Conservation (phyloP, 2,797 vertebrate species). For the Schizopygopsis malacanthus region DNA sequence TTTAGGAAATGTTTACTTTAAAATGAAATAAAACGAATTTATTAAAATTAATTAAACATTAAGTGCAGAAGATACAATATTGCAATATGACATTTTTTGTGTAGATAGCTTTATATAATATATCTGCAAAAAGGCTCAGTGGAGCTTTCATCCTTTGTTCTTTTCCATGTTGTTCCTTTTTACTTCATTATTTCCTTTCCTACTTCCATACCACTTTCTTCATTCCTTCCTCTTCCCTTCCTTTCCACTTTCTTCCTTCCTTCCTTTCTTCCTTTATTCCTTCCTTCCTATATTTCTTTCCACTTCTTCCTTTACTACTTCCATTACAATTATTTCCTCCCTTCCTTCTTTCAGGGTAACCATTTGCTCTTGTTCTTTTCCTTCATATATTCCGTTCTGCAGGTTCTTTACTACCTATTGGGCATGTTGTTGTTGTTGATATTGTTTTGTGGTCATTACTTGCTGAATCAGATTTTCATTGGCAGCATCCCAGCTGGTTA, state of each 20-base stretch:
- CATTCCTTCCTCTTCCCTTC: no score
- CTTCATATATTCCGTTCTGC: not conserved
- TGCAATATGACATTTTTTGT: no score
- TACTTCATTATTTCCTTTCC: not conserved
- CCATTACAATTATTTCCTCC: not conserved
- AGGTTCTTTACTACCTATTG: not conserved
- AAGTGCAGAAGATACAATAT: not conserved
- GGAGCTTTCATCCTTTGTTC: not conserved
- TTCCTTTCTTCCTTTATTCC: not conserved
- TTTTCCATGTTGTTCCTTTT: not conserved
- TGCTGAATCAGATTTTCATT: constrained; percentile 23
- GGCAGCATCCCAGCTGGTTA: constrained; percentile 21
- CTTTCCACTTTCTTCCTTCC: not conserved
- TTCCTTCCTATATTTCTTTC: not conserved
- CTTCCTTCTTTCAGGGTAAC: not conserved
- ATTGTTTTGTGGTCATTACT: not conserved
- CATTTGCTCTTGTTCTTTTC: not conserved
- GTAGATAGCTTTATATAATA: not conserved
- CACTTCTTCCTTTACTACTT: not conserved
- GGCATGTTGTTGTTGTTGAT: not conserved
- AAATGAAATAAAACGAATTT: not conserved
- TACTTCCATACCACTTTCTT: not conserved
- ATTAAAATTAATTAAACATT: not conserved
- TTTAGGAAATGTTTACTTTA: not conserved
- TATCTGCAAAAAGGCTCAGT: not conserved